Base-by-base conservation (phyloP, 2,888 invertebrate species). In the Archaeoteleia sp. region DNA sequence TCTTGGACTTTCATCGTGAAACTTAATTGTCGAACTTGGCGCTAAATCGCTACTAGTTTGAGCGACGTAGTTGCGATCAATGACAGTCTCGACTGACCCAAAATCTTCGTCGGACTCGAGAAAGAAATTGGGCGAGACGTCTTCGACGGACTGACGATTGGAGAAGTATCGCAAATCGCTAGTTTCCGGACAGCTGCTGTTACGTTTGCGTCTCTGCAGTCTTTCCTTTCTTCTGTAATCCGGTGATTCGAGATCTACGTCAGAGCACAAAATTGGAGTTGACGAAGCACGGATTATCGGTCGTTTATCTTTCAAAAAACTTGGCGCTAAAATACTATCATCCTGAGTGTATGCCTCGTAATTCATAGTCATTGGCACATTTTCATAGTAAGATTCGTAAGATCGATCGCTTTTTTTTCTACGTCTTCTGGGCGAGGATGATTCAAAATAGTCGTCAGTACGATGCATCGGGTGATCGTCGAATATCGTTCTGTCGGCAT, bases 21-120 rank as follows among this genome's bases (percentile, higher is more conserved):
- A 23, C 6, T 30, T n/a, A 10, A 1, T 25, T 14, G 10, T 9
- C 2, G 5, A 1, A 15, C 20, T 15, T 7, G 32, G 9, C 13
- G 8, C 2, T 7, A 9, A 2, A 25, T 39, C 10, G 23, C 9
- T 9, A 13, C 13, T 23, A 8, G 25, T 17, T 37, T 12, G 27
- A 6, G 35, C 27, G 0, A 45, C 48, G 27, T 53, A 45, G 30
- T 20, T 62, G 1, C 70, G 48, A 25, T 76, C 70, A 8, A 74
- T 72, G 15, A 85, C 83, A 10, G 85, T 85, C 62, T 84, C 85
- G 65, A 76, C 74, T 8, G 85, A 84, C 10, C 84, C 85, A 51
- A 82, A 82, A 25, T 85, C 84, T 20, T 84, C 82, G 69, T 83
- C 82, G 32, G 83, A 83, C 42, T 79, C 80, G 17, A 79, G 63